Evolutionary conservation across 2,113 vertebrate genomes (phyloP).

Genomic region (Lagopus muta): DNA sequence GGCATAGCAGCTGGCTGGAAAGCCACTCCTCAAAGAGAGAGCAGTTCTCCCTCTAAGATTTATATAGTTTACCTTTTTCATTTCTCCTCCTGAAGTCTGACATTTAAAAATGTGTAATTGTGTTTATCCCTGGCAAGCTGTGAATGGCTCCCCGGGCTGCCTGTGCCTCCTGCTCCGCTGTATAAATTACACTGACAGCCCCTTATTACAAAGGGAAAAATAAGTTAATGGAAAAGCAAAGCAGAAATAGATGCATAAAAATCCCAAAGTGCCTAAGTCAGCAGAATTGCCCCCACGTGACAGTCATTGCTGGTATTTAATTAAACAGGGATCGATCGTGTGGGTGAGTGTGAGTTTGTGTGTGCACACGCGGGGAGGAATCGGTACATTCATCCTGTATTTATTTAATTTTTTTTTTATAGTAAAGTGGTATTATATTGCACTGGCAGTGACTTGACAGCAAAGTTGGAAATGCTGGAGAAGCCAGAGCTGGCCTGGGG

Average conservation of each 20-base stretch:
- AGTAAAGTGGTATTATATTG: background rate
- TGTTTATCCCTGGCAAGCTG: slow-evolving; percentile 73
- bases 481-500: background rate
- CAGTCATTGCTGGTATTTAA: slow-evolving; percentile 62
- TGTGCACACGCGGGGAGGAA: background rate
- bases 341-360: slow-evolving; percentile 25
- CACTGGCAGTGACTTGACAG: background rate
- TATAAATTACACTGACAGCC: slow-evolving; percentile 73
- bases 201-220: slow-evolving; percentile 75
- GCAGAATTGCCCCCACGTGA: slow-evolving; percentile 65
- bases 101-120: slow-evolving; percentile 75
- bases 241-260: slow-evolving; percentile 72
- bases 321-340: slow-evolving; percentile 69
- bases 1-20: background rate
- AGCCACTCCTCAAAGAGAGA: background rate
- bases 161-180: slow-evolving; percentile 50
- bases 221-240: slow-evolving; percentile 75
- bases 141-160: slow-evolving; percentile 67
- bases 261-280: slow-evolving; percentile 65
- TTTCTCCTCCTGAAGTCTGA: slow-evolving; percentile 63
- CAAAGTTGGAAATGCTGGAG: background rate
- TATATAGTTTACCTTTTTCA: slow-evolving; percentile 66
- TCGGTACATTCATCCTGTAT: background rate
- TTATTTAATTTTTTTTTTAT: background rate
- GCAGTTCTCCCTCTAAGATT: slow-evolving; percentile 1